Evolutionary conservation across 2,888 invertebrate species (phyloP).

Genomic region (Parnassius apollo): DNA sequence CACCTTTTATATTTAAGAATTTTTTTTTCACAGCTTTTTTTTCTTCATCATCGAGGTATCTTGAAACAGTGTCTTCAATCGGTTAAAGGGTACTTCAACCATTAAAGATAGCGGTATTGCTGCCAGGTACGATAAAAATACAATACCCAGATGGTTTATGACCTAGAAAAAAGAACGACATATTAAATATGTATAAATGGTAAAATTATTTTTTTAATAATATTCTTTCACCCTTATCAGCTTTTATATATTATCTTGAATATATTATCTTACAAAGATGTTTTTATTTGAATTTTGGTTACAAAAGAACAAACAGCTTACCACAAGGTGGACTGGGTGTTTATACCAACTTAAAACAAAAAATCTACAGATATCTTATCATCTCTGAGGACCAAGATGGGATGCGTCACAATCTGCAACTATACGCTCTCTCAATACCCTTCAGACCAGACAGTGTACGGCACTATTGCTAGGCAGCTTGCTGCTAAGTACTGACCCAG

Average conservation of each 20-base stretch:
- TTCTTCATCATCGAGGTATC: too few relatives aligned
- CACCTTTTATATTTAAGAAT: too few relatives aligned
- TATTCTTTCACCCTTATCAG: neutral
- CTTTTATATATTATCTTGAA: neutral
- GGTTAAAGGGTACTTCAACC: constrained; percentile 38
- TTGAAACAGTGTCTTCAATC: constrained; percentile 3
- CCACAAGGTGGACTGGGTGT: neutral
- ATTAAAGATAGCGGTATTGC: constrained; percentile 37
- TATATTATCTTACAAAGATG: neutral
- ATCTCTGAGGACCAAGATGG: too few relatives aligned
- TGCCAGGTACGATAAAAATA: constrained; percentile 28
- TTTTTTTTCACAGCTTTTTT: too few relatives aligned
- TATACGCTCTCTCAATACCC: too few relatives aligned
- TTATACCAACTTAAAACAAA: too few relatives aligned
- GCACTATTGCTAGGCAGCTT: too few relatives aligned
- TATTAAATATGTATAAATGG: neutral
- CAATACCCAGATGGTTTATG: constrained; percentile 28
- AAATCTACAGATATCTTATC: too few relatives aligned
- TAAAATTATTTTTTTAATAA: neutral
- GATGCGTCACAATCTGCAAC: too few relatives aligned
- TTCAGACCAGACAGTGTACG: too few relatives aligned
- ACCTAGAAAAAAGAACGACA: constrained; percentile 29
- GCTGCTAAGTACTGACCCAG: too few relatives aligned
- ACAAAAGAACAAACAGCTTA: neutral
- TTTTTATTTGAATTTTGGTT: neutral